phyloP scores from a whole-genome alignment of 1,140 invertebrate species.

The Drosophila ambigua region DNA sequence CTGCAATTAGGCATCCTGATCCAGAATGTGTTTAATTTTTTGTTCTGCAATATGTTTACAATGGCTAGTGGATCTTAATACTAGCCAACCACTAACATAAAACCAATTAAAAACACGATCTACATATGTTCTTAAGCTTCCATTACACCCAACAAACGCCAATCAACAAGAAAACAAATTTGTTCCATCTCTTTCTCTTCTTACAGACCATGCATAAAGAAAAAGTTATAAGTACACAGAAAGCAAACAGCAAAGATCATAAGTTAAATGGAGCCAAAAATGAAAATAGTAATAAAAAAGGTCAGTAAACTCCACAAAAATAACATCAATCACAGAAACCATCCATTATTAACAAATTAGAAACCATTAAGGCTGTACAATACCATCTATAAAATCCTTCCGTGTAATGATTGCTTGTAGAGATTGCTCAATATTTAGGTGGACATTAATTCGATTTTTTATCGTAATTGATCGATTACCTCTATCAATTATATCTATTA shows the following conservation, averaged over 20 bases:
- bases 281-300: constrained; percentile 77
- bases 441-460: not conserved
- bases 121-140: not conserved
- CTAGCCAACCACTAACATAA: no score
- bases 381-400: no score
- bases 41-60: no score
- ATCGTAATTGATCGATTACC: not conserved
- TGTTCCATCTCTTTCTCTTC: constrained; percentile 39
- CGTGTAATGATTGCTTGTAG: not conserved
- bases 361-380: no score
- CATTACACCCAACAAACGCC: constrained; percentile 7
- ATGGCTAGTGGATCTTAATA: no score
- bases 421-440: not conserved
- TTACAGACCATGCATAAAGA: constrained; percentile 76
- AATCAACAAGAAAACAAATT: constrained; percentile 14
- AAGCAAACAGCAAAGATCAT: constrained; percentile 67
- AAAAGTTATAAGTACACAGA: constrained; percentile 68
- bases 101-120: no score
- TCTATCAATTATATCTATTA: no score
- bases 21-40: no score
- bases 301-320: constrained; percentile 52
- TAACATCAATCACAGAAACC: not conserved
- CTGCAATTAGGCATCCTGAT: no score
- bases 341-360: not conserved
- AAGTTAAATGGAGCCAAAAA: constrained; percentile 72